These are phyloP conservation scores for Gerris lacustris DNA, from an alignment of 2,888 invertebrate species.

Conservation along the genomic window DNA sequence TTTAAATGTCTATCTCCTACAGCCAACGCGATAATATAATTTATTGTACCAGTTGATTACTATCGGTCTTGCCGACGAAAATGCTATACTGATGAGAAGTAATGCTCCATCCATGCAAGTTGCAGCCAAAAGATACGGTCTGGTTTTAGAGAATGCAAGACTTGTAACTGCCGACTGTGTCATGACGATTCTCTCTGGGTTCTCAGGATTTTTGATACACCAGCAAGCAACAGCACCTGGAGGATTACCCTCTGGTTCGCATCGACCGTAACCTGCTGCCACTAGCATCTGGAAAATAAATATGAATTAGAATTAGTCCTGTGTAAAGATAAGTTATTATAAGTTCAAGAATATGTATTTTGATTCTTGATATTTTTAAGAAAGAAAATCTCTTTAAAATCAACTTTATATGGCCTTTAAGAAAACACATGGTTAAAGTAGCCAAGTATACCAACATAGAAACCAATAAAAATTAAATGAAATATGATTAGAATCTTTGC, in stretches of 20 bases:
- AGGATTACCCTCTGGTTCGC: background rate
- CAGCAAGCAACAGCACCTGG: constrained; percentile 59
- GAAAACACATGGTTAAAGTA: no score
- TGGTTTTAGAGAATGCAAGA: constrained; percentile 53
- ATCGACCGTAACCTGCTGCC: background rate
- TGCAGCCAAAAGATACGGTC: constrained; percentile 60
- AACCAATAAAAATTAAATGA: no score
- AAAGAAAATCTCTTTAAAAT: no score
- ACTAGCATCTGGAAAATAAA: constrained; percentile 2
- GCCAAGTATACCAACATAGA: no score
- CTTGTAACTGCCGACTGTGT: constrained; percentile 54
- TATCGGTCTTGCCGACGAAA: background rate
- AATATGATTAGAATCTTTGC: no score
- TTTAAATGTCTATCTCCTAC: no score
- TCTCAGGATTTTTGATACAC: constrained; percentile 61
- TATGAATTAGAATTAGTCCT: no score
- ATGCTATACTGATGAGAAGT: constrained; percentile 37
- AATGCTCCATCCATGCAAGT: constrained; percentile 65
- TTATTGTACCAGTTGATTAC: constrained; percentile 7
- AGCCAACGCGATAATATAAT: no score
- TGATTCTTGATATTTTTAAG: no score
- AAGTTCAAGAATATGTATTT: no score
- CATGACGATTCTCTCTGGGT: constrained; percentile 49
- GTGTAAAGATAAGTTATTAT: no score
- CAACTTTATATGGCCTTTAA: no score